phyloP scores from a whole-genome alignment of 2,888 invertebrate species.

The Drosophila robusta region DNA sequence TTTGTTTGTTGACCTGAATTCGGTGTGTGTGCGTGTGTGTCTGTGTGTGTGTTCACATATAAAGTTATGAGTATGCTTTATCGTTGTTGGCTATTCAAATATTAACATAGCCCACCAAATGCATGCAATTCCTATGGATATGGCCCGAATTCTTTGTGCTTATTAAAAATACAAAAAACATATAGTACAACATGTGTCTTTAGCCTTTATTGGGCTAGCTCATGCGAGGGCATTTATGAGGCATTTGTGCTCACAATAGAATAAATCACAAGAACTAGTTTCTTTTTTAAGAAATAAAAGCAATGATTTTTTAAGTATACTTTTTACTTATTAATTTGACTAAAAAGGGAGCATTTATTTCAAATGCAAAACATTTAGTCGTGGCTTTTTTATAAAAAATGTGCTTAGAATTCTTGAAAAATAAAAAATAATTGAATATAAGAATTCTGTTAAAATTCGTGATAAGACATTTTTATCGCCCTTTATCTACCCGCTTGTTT shows the following conservation, averaged over 20 bases:
- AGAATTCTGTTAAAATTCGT: not conserved
- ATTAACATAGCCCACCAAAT: conserved; percentile 40
- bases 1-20: conserved; percentile 51
- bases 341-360: no score
- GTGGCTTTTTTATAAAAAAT: not conserved
- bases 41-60: conserved; percentile 14
- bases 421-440: not conserved
- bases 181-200: conserved; percentile 21
- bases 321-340: not conserved
- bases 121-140: conserved; percentile 45
- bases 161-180: conserved; percentile 35
- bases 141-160: conserved; percentile 36
- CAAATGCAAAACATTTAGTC: not conserved
- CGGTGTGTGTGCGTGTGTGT: not conserved
- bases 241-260: not conserved
- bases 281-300: not conserved
- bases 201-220: conserved; percentile 28
- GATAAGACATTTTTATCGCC: not conserved
- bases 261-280: not conserved
- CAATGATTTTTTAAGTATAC: no score
- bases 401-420: no score
- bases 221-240: conserved; percentile 39
- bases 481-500: not conserved
- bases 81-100: conserved; percentile 48
- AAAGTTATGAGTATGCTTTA: conserved; percentile 31